Base-by-base conservation (phyloP, 2,888 invertebrate species). In the Diadegma fenestrale region DNA sequence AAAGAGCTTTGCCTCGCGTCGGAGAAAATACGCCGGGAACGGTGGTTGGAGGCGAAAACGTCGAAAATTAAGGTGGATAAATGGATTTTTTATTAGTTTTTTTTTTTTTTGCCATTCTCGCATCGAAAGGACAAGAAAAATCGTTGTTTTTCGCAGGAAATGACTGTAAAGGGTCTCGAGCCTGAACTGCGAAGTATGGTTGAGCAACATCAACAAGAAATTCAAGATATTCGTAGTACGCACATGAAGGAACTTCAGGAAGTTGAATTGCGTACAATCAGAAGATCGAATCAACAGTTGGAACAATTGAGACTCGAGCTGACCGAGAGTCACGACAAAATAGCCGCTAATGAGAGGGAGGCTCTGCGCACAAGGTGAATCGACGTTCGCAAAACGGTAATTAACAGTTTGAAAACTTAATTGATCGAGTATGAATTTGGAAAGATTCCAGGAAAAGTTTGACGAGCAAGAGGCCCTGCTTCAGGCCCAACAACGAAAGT, bases 141-240 rank as follows among this genome's bases (percentile, higher is more conserved):
- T 12, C 30, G 14, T 43, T n/a, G 37, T 64, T 37, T 37, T 37
- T 33, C 33, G 0, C 12, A 96, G 97, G 97, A 98, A 92, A 94
- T 97, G 90, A 98, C 98, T 5, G 97, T 98, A 0, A 98, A 97
- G 94, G 97, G 98, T 0, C 93, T 98, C n/a, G 98, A 98, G 93
- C 96, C 97, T 0, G 98, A 98, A 93, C 95, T 98, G 3, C 95
- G 97, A 33, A 96, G 96, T 89, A 97, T 98, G 96, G 96, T 97
- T 45, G 95, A 96, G 26, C 95, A 96, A 1, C 97, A 97, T 91
- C 96, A 96, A 89, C 95, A 96, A 90, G 96, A 96, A 90, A 93
- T 97, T 80, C 94, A 96, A 0, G 97, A 97, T 89, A 95, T 97
- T 90, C 94, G 96, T 17, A 95, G 96, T 0, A 94, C 96, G 76